These are phyloP conservation scores for Caranx melampygus DNA, from an alignment of 2,113 vertebrate species.

Conservation along the genomic window DNA sequence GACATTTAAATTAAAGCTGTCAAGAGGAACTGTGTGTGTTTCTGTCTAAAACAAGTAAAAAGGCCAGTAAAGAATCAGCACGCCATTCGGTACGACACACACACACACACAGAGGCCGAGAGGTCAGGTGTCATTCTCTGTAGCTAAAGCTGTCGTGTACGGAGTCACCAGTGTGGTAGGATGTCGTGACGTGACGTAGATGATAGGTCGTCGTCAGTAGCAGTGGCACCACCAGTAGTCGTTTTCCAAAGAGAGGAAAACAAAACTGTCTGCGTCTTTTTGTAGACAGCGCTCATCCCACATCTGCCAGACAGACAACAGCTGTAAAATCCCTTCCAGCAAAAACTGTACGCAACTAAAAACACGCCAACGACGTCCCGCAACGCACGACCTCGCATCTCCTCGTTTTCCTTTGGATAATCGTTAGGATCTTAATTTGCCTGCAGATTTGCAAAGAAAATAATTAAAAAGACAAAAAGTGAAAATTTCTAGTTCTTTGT, in stretches of 20 bases:
- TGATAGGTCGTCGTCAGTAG: not conserved
- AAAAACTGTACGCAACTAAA: slow-evolving; percentile 13
- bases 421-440: slow-evolving; percentile 58
- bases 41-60: not conserved
- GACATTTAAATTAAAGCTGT: slow-evolving; percentile 20
- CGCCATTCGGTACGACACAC: not conserved
- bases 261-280: not conserved
- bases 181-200: slow-evolving; percentile 40
- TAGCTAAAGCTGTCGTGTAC: slow-evolving; percentile 13
- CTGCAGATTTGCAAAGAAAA: slow-evolving; percentile 52
- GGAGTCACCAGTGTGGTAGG: slow-evolving; percentile 3
- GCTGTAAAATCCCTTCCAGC: slow-evolving; percentile 34
- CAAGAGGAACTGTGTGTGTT: not conserved
- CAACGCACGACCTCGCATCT: not conserved
- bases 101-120: not conserved
- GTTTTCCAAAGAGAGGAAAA: slow-evolving; percentile 6
- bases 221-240: not conserved
- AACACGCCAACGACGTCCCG: slow-evolving; percentile 31
- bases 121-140: not conserved
- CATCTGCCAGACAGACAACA: not conserved
- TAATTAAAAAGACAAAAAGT: slow-evolving; percentile 15
- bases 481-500: slow-evolving; percentile 47
- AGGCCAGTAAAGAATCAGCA: slow-evolving; percentile 54
- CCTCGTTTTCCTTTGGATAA: slow-evolving; percentile 20
- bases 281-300: not conserved